Percentiles rank a stretch among this genome's conserved stretches.
Conservation (phyloP, 2,113 vertebrate species). For the Corythoichthys intestinalis region DNA sequence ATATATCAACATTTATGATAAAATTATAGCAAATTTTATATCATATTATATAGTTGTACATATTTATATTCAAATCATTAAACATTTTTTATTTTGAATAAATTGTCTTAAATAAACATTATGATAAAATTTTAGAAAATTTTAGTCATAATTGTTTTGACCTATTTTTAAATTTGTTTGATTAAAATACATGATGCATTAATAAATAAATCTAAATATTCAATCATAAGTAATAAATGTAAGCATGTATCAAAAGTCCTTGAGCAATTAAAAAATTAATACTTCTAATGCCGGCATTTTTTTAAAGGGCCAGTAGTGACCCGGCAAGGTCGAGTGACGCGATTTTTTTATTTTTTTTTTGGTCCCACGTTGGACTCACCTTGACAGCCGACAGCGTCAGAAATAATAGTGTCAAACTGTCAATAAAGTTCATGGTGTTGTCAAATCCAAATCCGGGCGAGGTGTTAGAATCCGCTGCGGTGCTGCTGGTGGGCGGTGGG, state of each 20-base stretch:
- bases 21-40: no score
- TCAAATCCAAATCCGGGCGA: constrained; percentile 56
- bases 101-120: no score
- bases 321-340: neutral
- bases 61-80: no score
- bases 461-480: constrained; percentile 66
- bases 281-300: neutral
- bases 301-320: neutral
- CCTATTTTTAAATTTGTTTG: neutral
- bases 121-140: no score
- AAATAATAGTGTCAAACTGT: constrained; percentile 78
- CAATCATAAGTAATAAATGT: neutral
- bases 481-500: constrained; percentile 47
- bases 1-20: no score
- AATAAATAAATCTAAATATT: neutral
- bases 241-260: neutral
- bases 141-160: no score
- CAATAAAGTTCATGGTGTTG: constrained; percentile 80
- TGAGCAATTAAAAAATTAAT: neutral
- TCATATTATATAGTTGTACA: no score
- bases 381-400: constrained; percentile 79
- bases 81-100: no score
- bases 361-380: constrained; percentile 63
- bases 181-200: neutral
- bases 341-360: neutral